Evolutionary conservation across 2,888 invertebrate genomes (phyloP).

Genomic region (Lacanobia oleracea): DNA sequence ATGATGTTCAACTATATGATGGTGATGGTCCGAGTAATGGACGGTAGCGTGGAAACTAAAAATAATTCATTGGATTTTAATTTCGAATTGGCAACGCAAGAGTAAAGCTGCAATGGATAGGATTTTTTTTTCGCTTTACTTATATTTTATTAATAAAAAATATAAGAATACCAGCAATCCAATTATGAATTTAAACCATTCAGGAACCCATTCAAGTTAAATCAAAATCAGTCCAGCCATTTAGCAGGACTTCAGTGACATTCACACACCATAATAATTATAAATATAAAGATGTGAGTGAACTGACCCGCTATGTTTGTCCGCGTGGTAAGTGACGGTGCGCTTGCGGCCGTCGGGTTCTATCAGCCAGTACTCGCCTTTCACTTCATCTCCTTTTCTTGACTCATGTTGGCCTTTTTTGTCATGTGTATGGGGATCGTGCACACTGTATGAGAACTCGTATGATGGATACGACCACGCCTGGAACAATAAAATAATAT

Average conservation of each 20-base stretch:
- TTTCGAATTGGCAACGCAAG: no score
- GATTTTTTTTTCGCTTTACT: no score
- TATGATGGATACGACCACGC: slow-evolving; percentile 87
- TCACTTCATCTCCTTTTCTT: slow-evolving; percentile 87
- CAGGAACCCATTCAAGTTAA: no score
- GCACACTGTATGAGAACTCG: slow-evolving; percentile 90
- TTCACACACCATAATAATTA: no score
- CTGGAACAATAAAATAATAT: slow-evolving; percentile 64
- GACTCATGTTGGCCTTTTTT: slow-evolving; percentile 87
- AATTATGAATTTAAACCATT: no score
- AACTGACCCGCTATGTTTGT: slow-evolving; percentile 87
- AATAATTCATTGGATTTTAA: neutral
- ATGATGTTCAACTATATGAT: slow-evolving; percentile 60
- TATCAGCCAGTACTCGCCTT: slow-evolving; percentile 88
- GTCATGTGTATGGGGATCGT: slow-evolving; percentile 90
- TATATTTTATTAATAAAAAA: no score
- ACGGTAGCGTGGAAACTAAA: slow-evolving; percentile 70
- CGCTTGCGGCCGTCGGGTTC: slow-evolving; percentile 89
- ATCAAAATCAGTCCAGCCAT: no score
- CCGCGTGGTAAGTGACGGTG: slow-evolving; percentile 87
- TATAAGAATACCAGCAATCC: no score
- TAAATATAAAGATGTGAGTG: neutral
- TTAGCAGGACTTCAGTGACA: no score
- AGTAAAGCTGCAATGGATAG: neutral
- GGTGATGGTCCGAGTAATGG: slow-evolving; percentile 67